Conservation (phyloP, 2,797 vertebrate genomes). For the Arctocebus calabarensis region DNA sequence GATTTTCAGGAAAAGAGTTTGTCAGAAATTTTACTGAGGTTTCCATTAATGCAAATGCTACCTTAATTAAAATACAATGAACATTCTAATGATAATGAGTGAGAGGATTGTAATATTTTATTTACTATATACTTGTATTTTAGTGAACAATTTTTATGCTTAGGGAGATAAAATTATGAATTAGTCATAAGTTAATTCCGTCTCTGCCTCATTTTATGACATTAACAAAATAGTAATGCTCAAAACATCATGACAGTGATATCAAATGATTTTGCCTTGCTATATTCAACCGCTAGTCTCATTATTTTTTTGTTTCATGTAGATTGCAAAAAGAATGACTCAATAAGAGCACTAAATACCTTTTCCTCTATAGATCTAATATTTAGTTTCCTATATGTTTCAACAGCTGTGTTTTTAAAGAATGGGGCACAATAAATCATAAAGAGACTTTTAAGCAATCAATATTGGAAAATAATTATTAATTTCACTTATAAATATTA, state of each 20-base stretch:
- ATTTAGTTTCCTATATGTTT: not conserved
- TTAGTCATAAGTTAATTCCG: not conserved
- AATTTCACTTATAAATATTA: not conserved
- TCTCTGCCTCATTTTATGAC: not conserved
- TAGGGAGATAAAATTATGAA: not conserved
- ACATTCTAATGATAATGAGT: not conserved
- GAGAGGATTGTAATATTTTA: not conserved
- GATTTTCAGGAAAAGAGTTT: not conserved
- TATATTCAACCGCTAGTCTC: not conserved
- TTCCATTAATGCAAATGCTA: not conserved
- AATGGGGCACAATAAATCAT: not conserved
- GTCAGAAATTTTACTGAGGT: not conserved
- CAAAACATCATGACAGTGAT: not conserved
- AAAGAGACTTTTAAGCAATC: not conserved
- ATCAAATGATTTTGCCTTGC: not conserved
- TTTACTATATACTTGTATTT: constrained; percentile 7
- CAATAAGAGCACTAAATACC: not conserved
- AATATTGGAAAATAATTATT: not conserved
- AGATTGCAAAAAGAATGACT: not conserved
- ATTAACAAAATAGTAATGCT: not conserved
- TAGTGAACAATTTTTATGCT: not conserved
- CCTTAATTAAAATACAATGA: not conserved
- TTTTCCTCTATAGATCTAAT: not conserved
- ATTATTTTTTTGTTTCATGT: not conserved
- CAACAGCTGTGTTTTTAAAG: not conserved